Evolutionary conservation across 2,888 invertebrate genomes (phyloP).

Genomic region (Meteorus cinctellus): DNA sequence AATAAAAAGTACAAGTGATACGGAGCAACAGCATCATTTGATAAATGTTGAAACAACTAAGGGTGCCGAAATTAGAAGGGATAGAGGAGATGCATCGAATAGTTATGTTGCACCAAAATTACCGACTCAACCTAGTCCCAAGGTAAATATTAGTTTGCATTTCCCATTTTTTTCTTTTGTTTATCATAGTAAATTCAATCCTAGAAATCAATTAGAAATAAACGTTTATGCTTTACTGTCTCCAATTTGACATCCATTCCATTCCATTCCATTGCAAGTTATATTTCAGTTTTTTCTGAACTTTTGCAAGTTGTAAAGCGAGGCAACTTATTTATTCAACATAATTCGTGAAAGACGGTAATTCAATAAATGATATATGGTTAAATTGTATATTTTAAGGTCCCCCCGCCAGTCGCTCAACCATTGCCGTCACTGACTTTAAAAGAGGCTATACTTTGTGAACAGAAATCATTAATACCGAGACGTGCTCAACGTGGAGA

Average conservation of each 20-base stretch:
- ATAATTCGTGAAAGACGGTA: not conserved
- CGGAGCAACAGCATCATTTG: not conserved
- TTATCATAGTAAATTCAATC: not conserved
- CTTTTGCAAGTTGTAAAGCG: not conserved
- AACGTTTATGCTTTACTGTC: not conserved
- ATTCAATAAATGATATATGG: not conserved
- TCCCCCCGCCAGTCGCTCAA: constrained; percentile 21
- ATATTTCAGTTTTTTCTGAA: not conserved
- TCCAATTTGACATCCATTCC: not conserved
- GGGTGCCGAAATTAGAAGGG: not conserved
- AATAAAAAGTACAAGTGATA: not conserved
- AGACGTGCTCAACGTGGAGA: constrained; percentile 83
- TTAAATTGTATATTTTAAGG: constrained; percentile 19
- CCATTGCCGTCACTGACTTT: constrained; percentile 60
- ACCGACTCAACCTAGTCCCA: not conserved
- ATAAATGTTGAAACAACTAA: not conserved
- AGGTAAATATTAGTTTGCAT: constrained; percentile 11
- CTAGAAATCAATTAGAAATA: not conserved
- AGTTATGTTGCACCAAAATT: not conserved
- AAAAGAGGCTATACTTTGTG: constrained; percentile 77
- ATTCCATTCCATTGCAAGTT: not conserved
- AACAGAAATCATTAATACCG: constrained; percentile 78
- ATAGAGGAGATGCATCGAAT: not conserved
- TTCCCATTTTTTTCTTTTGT: not conserved
- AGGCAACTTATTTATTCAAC: constrained; percentile 16